Conservation (phyloP, 2,797 vertebrate genomes). For the Pristis pectinata region DNA sequence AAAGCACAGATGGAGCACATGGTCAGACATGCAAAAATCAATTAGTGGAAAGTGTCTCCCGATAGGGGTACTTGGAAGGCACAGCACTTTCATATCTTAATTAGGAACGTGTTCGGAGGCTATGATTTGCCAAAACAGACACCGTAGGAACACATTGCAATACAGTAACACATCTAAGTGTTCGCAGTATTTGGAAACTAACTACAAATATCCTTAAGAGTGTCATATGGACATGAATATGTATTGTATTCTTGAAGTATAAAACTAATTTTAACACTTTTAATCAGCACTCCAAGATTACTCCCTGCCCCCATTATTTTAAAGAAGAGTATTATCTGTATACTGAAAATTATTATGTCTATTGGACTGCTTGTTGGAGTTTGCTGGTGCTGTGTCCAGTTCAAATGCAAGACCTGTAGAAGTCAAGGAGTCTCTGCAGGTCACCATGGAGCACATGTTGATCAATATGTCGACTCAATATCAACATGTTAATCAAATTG, state of each 20-base stretch:
- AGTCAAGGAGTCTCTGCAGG: not conserved
- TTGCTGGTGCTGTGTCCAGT: not conserved
- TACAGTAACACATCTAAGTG: not conserved
- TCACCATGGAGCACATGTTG: not conserved
- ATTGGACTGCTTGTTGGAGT: not conserved
- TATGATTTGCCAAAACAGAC: not conserved
- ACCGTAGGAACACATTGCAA: not conserved
- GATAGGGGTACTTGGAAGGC: slow-evolving; percentile 7
- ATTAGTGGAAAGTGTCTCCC: slow-evolving; percentile 22
- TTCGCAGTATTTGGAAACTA: not conserved
- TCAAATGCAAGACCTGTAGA: no score
- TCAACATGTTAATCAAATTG: no score
- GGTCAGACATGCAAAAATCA: not conserved
- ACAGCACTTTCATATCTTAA: slow-evolving; percentile 16
- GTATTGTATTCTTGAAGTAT: not conserved
- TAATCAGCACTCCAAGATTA: not conserved
- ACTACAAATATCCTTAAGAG: not conserved
- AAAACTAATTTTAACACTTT: not conserved
- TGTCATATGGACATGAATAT: not conserved
- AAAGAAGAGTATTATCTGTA: not conserved
- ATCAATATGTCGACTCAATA: not conserved
- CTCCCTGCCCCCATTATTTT: not conserved
- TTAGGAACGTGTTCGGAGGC: not conserved
- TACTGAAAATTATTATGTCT: not conserved
- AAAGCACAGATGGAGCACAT: slow-evolving; percentile 5